Evolutionary conservation across 2,797 vertebrate genomes (phyloP).

Genomic region (Dallia pectoralis): DNA sequence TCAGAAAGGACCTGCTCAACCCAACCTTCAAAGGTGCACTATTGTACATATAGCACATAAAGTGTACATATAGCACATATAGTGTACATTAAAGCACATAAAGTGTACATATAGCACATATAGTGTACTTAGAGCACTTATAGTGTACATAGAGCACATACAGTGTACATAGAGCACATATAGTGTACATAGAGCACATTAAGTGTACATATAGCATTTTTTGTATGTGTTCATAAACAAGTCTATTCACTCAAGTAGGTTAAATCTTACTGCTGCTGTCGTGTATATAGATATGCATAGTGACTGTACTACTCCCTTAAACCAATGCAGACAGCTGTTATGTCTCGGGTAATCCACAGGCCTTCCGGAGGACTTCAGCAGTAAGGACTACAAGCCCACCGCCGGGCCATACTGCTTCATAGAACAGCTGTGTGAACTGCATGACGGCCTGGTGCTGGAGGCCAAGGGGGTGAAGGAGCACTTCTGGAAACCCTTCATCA

Average conservation of each 20-base stretch:
- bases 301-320: background rate
- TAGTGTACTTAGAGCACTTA: background rate
- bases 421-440: slow-evolving; percentile 86
- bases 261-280: background rate
- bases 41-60: no score
- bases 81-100: no score
- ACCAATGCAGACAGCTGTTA: background rate
- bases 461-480: slow-evolving; percentile 96
- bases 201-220: no score
- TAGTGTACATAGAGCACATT: no score
- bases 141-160: no score
- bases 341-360: slow-evolving; percentile 59
- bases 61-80: background rate
- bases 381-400: slow-evolving; percentile 82
- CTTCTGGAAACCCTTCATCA: slow-evolving; percentile 96
- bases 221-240: no score
- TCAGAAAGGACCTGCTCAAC: slow-evolving; percentile 89
- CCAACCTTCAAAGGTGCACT: slow-evolving; percentile 72
- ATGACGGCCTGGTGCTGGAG: slow-evolving; percentile 91
- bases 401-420: slow-evolving; percentile 85
- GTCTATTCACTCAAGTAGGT: no score
- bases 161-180: no score
- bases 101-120: no score
- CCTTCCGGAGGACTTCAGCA: slow-evolving; percentile 83
- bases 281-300: background rate